Base-by-base conservation (phyloP, 2,888 invertebrate genomes). In the Physocephala rufipes region DNA sequence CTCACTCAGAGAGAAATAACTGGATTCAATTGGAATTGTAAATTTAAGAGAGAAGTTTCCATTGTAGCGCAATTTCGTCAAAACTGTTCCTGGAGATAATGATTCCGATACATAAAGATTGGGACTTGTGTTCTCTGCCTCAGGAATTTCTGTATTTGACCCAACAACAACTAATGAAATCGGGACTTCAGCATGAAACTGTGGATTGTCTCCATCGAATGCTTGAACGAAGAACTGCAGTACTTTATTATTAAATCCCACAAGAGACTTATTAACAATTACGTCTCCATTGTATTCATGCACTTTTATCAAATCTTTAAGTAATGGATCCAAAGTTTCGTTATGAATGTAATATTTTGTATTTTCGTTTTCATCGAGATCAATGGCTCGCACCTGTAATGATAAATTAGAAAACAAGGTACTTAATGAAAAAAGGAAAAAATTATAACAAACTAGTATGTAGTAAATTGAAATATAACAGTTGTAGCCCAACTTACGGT, bases 221-320 rank as follows among this genome's bases (percentile, higher is more conserved):
- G 95, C 97, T 73, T 95, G 90, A 67, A 97, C 92, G 87, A 96
- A 96, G 84, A 97, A 93, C 87, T 95, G 95, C 84, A 95, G 92
- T 68, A 92, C 88, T 85, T 93, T 91, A 72, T 92, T 92, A 43
- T 76, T 75, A 81, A 85, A 90, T 28, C 88, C 84, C 19, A 88
- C 83, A 21, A 91, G 90, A 79, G 90, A 89, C 77, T 90, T 89
- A 12, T 89, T 87, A 71, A 95, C 86, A 69, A 89, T 90, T 28
- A 96, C 87, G 76, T 91, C 90, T 13, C 96, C 96, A 24, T 92
- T 91, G 72, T 88, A 88, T 62, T 90, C 87, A 82, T 95, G 92
- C 16, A 97, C 91, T 67, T 89, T 88, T 84, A 97, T 93, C 59
- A 93, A 87, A 70, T 92, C 90, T 69, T 89, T 89, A 61, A 90